Percentiles rank a stretch among this genome's conserved stretches.
phyloP scores from a whole-genome alignment of 2,113 vertebrate species.

The Asarcornis scutulata region DNA sequence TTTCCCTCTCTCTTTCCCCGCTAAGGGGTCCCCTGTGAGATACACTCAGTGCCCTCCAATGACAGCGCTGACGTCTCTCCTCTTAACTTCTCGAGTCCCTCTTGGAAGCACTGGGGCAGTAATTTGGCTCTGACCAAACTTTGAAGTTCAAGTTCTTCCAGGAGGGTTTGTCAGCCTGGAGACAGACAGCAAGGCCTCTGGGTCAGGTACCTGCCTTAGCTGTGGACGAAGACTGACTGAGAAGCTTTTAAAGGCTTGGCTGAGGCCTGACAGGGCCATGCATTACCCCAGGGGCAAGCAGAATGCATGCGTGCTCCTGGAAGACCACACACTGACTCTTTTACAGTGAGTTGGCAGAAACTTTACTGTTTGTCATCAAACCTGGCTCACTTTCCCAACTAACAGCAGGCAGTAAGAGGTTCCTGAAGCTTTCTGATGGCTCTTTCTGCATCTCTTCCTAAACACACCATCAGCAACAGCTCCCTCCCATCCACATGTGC shows the following conservation, averaged over 20 bases:
- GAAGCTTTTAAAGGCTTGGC: neutral
- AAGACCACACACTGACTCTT: neutral
- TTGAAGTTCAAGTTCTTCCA: constrained; percentile 41
- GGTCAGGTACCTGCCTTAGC: neutral
- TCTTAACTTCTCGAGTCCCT: neutral
- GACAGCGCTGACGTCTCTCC: constrained; percentile 28
- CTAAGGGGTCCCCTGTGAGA: constrained; percentile 57
- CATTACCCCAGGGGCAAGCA: fast-evolving
- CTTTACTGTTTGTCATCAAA: neutral
- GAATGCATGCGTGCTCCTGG: neutral
- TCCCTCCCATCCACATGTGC: neutral
- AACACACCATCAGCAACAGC: neutral
- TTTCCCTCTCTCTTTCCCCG: neutral
- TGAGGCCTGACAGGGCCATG: neutral
- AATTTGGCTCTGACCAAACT: constrained; percentile 29
- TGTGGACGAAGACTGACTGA: neutral
- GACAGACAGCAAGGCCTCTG: neutral
- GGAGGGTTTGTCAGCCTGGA: neutral
- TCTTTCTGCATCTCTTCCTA: neutral
- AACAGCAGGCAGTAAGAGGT: neutral
- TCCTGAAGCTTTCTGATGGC: neutral
- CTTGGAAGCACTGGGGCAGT: neutral
- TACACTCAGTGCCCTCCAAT: neutral
- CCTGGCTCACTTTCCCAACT: neutral
- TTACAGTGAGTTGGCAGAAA: neutral